Percentiles rank a stretch among this genome's conserved stretches.
These are phyloP conservation scores for Lasioglossum vierecki DNA, from an alignment of 2,888 invertebrate genomes.

Conservation along the genomic window DNA sequence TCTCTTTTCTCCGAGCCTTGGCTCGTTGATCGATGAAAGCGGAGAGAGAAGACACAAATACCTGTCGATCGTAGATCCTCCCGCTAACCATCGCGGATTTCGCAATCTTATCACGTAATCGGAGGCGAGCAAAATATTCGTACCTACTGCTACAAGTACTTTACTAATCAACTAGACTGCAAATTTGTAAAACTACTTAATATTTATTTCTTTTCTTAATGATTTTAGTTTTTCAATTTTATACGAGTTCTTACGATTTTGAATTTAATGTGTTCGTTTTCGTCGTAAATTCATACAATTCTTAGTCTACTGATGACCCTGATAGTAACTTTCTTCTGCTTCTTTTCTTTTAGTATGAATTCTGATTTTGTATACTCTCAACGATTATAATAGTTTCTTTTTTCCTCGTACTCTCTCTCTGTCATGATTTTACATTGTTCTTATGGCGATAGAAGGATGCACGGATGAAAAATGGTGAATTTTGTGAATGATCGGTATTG, in stretches of 20 bases:
- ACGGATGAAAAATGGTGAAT: background rate
- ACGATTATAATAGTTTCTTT: background rate
- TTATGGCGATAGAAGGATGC: background rate
- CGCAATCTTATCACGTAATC: background rate
- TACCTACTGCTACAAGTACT: background rate
- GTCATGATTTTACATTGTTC: background rate
- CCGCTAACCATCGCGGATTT: background rate
- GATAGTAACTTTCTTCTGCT: background rate
- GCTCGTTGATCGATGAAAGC: slow-evolving; percentile 28
- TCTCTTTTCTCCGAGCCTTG: slow-evolving; percentile 61
- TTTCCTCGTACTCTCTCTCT: background rate
- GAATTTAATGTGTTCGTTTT: background rate
- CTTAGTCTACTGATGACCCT: background rate
- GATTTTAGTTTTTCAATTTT: background rate
- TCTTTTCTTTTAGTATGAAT: background rate
- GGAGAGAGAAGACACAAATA: background rate
- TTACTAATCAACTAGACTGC: background rate
- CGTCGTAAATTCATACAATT: background rate
- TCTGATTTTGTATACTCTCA: background rate
- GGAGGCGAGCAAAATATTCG: background rate
- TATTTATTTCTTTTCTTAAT: too few relatives aligned
- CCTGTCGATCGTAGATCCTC: slow-evolving; percentile 2
- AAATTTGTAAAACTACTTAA: background rate
- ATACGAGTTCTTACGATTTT: too few relatives aligned
- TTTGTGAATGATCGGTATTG: background rate